phyloP scores from a whole-genome alignment of 2,797 vertebrate species.

The Heterohyrax brucei region DNA sequence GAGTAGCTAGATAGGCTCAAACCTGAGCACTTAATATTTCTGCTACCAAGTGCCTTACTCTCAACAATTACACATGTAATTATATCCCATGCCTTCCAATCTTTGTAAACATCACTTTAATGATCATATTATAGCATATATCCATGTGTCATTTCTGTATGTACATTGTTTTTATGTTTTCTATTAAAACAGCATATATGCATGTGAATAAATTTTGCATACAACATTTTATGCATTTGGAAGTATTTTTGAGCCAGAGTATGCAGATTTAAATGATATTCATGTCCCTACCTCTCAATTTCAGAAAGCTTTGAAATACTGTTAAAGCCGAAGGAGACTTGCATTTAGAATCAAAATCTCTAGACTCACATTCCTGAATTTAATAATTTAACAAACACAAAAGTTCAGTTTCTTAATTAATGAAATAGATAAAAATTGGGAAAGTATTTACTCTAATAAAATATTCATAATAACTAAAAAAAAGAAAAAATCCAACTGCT shows the following conservation, averaged over 20 bases:
- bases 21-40: no score
- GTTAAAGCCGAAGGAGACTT: slow-evolving; percentile 20
- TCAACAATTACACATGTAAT: neutral
- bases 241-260: neutral
- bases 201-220: slow-evolving; percentile 36
- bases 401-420: slow-evolving; percentile 27
- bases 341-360: neutral
- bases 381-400: neutral
- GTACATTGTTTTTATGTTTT: neutral
- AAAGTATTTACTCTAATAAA: neutral
- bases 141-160: neutral
- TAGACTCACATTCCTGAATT: neutral
- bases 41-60: neutral
- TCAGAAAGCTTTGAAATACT: slow-evolving; percentile 7
- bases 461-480: no score
- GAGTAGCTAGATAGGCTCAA: no score
- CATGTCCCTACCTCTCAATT: neutral
- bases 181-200: neutral
- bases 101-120: neutral
- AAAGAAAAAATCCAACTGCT: no score
- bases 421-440: neutral
- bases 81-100: neutral
- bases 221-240: neutral
- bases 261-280: neutral
- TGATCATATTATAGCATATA: neutral